A percentile compares a stretch with the other conserved stretches of the same genome.
These are phyloP conservation scores for Alcis repandata DNA, from an alignment of 2,888 invertebrate species.

Conservation along the genomic window DNA sequence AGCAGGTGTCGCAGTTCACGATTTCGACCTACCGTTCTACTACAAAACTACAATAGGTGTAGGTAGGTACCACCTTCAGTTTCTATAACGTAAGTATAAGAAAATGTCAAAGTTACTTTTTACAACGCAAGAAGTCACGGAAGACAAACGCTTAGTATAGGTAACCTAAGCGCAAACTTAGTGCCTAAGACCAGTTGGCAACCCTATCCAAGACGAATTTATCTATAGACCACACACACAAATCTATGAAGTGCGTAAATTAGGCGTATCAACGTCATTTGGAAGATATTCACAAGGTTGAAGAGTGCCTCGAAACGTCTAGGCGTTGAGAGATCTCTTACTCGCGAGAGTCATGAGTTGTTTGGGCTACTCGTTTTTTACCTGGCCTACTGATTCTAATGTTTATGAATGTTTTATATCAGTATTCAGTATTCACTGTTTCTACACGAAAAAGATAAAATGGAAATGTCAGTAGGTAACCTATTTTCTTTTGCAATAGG, in stretches of 20 bases:
- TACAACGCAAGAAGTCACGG: too few relatives aligned
- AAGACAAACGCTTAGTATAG: too few relatives aligned
- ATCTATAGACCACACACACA: slow-evolving; percentile 39
- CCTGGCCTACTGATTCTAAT: slow-evolving; percentile 9
- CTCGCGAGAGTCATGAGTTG: background rate
- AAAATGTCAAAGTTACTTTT: too few relatives aligned
- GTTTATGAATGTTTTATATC: slow-evolving; percentile 21
- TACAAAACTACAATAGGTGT: too few relatives aligned
- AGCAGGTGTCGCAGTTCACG: too few relatives aligned
- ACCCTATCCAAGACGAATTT: slow-evolving; percentile 36
- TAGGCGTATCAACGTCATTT: slow-evolving; percentile 30
- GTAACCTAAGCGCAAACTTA: background rate
- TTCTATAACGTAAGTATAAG: too few relatives aligned
- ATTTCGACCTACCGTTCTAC: too few relatives aligned
- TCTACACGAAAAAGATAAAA: background rate
- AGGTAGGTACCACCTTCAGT: too few relatives aligned
- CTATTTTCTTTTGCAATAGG: too few relatives aligned
- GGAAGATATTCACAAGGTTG: slow-evolving; percentile 32
- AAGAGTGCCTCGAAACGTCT: slow-evolving; percentile 18
- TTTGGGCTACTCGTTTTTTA: slow-evolving; percentile 17
- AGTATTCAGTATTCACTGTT: background rate
- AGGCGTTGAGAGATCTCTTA: slow-evolving; percentile 25
- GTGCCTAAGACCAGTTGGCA: background rate
- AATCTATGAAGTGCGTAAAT: slow-evolving; percentile 41
- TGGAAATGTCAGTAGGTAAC: too few relatives aligned